These are phyloP conservation scores for Chauna torquata DNA, from an alignment of 2,113 vertebrate species.

Conservation along the genomic window DNA sequence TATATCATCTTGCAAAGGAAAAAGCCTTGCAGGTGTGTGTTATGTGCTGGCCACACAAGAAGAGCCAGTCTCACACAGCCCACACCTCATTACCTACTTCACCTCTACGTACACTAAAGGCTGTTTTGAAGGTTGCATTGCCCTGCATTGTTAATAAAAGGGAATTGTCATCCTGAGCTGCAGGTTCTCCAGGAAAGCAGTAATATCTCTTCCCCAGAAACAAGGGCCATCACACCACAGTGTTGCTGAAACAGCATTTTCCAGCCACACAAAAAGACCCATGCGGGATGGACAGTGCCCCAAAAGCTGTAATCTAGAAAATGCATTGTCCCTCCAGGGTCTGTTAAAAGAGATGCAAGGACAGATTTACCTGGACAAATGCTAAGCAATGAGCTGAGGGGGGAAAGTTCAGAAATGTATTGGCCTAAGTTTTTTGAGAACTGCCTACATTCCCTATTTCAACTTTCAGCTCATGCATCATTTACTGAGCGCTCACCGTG, in stretches of 20 bases:
- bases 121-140: not conserved
- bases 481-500: not conserved
- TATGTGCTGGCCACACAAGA: not conserved
- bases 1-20: not conserved
- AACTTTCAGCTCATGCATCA: not conserved
- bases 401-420: not conserved
- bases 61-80: not conserved
- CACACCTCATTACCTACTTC: not conserved
- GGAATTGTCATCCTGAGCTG: not conserved
- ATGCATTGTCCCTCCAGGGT: not conserved
- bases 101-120: not conserved
- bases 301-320: conserved; percentile 10
- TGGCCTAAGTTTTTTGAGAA: not conserved
- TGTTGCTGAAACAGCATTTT: not conserved
- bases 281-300: not conserved
- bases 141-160: not conserved
- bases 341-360: not conserved
- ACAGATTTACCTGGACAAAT: not conserved
- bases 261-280: not conserved
- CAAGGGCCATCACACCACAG: not conserved
- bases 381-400: not conserved
- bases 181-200: not conserved
- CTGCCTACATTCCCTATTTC: not conserved
- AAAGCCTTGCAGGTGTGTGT: not conserved
- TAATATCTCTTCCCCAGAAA: conserved; percentile 3